These are phyloP conservation scores for Dione vanillae DNA, from an alignment of 2,888 invertebrate genomes.

Conservation along the genomic window DNA sequence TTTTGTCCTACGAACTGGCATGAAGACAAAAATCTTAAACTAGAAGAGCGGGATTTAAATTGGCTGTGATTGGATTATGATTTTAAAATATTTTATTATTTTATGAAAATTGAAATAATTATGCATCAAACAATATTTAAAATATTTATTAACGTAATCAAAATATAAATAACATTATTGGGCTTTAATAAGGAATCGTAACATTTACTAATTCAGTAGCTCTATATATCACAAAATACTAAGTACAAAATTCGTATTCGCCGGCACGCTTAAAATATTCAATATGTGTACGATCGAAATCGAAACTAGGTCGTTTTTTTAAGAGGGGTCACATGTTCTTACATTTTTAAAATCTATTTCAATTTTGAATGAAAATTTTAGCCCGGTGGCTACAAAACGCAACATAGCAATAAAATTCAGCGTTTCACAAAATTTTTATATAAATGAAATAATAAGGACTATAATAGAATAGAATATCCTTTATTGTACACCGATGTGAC, in stretches of 20 bases:
- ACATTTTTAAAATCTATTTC: conserved; percentile 46
- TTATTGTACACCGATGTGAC: too few species aligned
- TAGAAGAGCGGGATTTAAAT: too few species aligned
- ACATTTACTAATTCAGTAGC: background rate
- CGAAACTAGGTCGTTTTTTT: conserved; percentile 44
- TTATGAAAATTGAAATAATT: too few species aligned
- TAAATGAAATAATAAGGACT: background rate
- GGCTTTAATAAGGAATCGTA: background rate
- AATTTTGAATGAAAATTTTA: conserved; percentile 34
- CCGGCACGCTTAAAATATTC: conserved; percentile 43
- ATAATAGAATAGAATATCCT: too few species aligned
- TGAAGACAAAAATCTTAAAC: too few species aligned
- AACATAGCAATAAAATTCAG: background rate
- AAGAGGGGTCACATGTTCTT: conserved; percentile 36
- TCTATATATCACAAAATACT: conserved; percentile 19
- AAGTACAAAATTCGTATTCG: conserved; percentile 2
- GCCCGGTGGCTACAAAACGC: background rate
- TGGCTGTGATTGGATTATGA: too few species aligned
- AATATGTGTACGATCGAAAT: conserved; percentile 38
- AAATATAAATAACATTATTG: background rate
- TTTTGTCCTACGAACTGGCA: too few species aligned
- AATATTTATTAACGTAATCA: too few species aligned
- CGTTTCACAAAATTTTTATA: background rate
- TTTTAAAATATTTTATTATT: too few species aligned
- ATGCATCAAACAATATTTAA: too few species aligned